A percentile compares a stretch with the other conserved stretches of the same genome.
phyloP scores from a whole-genome alignment of 2,113 vertebrate species.

The Elachura formosa region DNA sequence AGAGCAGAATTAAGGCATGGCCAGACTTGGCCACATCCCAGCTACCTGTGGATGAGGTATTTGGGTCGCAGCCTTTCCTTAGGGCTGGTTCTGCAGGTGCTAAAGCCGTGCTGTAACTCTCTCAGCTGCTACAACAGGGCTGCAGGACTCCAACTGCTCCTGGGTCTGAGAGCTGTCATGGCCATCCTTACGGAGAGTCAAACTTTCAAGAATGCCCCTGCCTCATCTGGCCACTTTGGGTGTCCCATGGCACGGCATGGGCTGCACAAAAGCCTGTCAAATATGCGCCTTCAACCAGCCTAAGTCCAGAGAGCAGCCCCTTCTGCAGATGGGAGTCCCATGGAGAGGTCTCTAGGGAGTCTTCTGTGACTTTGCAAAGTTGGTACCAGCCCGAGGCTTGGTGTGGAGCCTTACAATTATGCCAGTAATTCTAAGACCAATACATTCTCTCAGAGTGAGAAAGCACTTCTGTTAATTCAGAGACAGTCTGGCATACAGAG shows the following conservation, averaged over 20 bases:
- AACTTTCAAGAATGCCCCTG: background rate
- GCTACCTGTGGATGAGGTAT: background rate
- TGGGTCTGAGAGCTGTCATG: background rate
- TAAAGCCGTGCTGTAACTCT: background rate
- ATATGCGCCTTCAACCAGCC: background rate
- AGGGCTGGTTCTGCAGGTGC: background rate
- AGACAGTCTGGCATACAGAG: background rate
- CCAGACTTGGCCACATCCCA: background rate
- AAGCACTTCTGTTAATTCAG: background rate
- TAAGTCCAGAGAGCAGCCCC: background rate
- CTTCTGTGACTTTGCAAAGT: background rate
- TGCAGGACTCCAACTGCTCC: background rate
- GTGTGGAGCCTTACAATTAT: background rate
- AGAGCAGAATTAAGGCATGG: background rate
- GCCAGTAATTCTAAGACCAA: background rate
- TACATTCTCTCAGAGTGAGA: background rate
- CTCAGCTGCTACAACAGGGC: no score
- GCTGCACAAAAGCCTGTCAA: background rate
- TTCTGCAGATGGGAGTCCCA: background rate
- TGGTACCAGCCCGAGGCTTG: background rate
- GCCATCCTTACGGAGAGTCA: background rate
- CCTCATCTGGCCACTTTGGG: background rate
- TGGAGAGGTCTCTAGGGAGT: background rate
- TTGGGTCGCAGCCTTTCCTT: background rate
- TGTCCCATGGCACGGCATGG: background rate